phyloP scores from a whole-genome alignment of 1,140 invertebrate species.

The Drosophila insularis region DNA sequence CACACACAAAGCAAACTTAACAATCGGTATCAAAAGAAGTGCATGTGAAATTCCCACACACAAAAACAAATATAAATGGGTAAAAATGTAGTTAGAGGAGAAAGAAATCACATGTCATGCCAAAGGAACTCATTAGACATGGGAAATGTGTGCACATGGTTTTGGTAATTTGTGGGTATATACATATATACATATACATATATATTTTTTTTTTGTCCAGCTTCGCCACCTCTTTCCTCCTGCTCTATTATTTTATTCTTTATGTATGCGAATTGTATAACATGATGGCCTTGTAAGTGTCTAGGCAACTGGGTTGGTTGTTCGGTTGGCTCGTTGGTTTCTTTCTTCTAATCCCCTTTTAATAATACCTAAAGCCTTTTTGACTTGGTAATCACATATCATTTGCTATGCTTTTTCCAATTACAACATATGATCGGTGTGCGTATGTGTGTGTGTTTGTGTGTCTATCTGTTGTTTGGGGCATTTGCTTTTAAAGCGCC shows the following conservation, averaged over 20 bases:
- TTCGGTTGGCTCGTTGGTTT: too few relatives aligned
- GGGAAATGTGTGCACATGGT: conserved; percentile 31
- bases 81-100: neutral
- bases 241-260: neutral
- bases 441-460: conserved; percentile 8
- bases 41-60: neutral
- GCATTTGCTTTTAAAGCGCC: conserved; percentile 44
- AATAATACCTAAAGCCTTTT: conserved; percentile 44
- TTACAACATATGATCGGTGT: conserved; percentile 37
- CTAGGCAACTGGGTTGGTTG: conserved; percentile 30
- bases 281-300: conserved; percentile 30
- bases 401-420: conserved; percentile 34
- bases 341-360: conserved; percentile 15
- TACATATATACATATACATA: neutral
- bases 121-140: conserved; percentile 31
- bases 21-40: neutral
- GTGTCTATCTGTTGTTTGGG: neutral
- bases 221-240: neutral
- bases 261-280: neutral
- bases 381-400: conserved; percentile 52
- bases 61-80: neutral
- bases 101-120: conserved; percentile 36
- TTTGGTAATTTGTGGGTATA: conserved; percentile 31
- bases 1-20: neutral
- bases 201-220: conserved; percentile 3